Conservation (phyloP, 2,113 vertebrate species). For the Vulpes vulpes region DNA sequence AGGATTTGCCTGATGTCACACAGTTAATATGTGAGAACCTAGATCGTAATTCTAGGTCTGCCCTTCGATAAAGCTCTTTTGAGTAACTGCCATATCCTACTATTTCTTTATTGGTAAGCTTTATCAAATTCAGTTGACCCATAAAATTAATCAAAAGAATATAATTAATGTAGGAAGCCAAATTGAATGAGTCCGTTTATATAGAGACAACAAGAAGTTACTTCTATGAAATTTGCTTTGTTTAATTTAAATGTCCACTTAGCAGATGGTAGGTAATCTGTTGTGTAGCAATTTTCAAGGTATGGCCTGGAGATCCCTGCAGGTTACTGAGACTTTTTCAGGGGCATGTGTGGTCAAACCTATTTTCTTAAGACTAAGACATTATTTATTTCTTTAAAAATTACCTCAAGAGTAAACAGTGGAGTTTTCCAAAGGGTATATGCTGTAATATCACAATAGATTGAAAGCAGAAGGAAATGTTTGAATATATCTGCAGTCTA, state of each 20-base stretch:
- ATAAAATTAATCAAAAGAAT: background rate
- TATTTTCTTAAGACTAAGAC: background rate
- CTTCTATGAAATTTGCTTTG: background rate
- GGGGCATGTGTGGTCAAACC: background rate
- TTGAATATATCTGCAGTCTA: background rate
- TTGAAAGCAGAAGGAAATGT: background rate
- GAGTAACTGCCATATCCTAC: background rate
- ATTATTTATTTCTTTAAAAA: background rate
- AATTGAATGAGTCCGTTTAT: background rate
- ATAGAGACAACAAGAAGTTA: background rate
- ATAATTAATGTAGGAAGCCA: background rate
- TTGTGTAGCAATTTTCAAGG: background rate
- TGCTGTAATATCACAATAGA: background rate
- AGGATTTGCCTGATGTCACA: background rate
- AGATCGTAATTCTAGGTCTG: background rate
- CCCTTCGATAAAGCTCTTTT: background rate
- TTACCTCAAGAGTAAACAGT: background rate
- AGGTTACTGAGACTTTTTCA: background rate
- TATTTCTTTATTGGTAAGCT: conserved; percentile 13
- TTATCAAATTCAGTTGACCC: background rate
- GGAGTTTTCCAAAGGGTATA: background rate
- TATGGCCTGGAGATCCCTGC: background rate
- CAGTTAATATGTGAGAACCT: background rate
- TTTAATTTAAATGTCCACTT: conserved; percentile 44
- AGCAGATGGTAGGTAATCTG: background rate